Evolutionary conservation across 1,140 invertebrate genomes (phyloP), one percentile per base, ranked within the genome.

Genomic region (Sitophilus oryzae): DNA sequence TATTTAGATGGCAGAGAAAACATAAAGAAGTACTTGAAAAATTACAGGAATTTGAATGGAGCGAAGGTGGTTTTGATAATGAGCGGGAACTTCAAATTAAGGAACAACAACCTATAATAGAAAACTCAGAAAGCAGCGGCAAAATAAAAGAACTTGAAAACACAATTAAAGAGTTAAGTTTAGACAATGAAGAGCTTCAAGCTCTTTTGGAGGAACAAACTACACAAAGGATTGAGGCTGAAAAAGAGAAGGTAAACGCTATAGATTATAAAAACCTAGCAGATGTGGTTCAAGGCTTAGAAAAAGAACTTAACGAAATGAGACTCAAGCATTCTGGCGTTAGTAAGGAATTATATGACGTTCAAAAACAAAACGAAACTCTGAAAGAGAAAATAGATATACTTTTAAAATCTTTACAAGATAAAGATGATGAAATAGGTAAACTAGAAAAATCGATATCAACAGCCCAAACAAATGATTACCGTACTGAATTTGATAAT

Each of bases 171-270:
- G 83, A 84, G 55, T 67, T 87, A 15, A 79, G 79, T 47, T 73
- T 73, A 36, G 84, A 88, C 61, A 86, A 86, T 64, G 82, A 86
- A 54, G 82, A 89, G 56, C 69, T 91, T 42, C 83, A 88, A 64
- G 65, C 76, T 19, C 64, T 84, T 11, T 68, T 88, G 51, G 81
- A 82, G 52, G 76, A 81, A 48, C 76, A 84, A 54, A 73, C 68
- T 60, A 49, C 59, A 22, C 8, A 67, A 55, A 41, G 70, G 65
- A 45, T 64, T 61, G 22, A 59, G 60, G 40, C 58, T 62, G 43
- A 72, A 69, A 54, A 58, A 56, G 30, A 48, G 6, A 61, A 61
- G 40, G 52, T 1, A 21, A 40, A 10, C n/a, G n/a, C n/a, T 35
- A 25, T 22, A 19, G 51, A 49, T 14, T 21, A 47, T 2, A 18